These are phyloP conservation scores for Pterocles burchelli DNA, from an alignment of 2,113 vertebrate species.

Conservation along the genomic window DNA sequence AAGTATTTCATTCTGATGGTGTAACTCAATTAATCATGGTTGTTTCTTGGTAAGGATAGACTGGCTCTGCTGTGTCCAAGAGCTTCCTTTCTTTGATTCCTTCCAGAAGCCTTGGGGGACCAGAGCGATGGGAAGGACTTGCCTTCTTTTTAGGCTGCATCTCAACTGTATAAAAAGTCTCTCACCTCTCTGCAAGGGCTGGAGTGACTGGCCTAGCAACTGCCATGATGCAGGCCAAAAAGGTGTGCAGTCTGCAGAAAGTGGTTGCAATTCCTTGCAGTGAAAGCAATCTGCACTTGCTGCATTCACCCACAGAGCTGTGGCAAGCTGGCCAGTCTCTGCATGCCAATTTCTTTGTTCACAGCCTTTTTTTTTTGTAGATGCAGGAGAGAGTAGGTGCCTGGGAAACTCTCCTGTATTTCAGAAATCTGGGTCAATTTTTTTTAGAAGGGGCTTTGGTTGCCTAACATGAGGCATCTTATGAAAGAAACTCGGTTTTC, in stretches of 20 bases:
- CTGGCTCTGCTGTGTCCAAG: background rate
- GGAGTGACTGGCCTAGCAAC: background rate
- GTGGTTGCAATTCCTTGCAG: background rate
- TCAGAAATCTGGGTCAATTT: background rate
- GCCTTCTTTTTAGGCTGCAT: background rate
- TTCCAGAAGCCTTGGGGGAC: background rate
- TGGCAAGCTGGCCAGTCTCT: fast-evolving
- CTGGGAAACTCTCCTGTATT: background rate
- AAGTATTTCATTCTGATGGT: background rate
- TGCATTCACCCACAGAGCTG: background rate
- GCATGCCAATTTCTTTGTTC: background rate
- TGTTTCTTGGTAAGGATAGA: background rate
- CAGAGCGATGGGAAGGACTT: background rate
- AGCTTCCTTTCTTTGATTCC: background rate
- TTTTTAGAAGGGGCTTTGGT: background rate
- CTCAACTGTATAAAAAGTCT: background rate
- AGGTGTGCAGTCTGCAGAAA: background rate
- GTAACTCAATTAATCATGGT: background rate
- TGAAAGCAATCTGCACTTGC: background rate
- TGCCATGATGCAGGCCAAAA: background rate
- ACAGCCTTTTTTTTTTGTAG: background rate
- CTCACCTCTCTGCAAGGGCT: background rate
- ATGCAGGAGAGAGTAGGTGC: background rate
- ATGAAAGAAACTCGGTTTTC: background rate
- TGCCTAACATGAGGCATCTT: background rate